Evolutionary conservation across 2,888 invertebrate species (phyloP).

Genomic region (Caenorhabditis virilis): DNA sequence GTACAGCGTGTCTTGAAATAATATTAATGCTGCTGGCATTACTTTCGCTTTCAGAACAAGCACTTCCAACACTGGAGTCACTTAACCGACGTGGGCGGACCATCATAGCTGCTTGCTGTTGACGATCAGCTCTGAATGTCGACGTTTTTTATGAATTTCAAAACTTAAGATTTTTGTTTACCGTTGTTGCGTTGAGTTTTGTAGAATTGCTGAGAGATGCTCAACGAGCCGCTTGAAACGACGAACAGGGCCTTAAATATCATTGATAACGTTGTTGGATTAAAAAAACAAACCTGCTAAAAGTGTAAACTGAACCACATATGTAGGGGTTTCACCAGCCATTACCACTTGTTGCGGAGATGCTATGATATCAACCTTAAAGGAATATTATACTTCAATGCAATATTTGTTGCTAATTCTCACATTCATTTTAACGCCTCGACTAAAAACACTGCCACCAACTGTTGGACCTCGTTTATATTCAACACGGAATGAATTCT

Average conservation of each 20-base stretch:
- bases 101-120: constrained; percentile 56
- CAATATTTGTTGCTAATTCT: not conserved
- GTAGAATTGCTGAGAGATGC: constrained; percentile 66
- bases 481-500: constrained; percentile 96
- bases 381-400: not conserved
- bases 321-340: constrained; percentile 58
- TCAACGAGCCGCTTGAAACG: constrained; percentile 68
- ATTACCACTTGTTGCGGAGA: constrained; percentile 49
- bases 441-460: constrained; percentile 74
- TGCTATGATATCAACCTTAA: constrained; percentile 57
- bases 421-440: constrained; percentile 68
- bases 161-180: constrained; percentile 1
- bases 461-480: constrained; percentile 82
- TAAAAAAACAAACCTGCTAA: constrained; percentile 51
- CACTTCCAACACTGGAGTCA: constrained; percentile 63
- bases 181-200: constrained; percentile 54
- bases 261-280: not conserved
- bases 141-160: too few relatives aligned
- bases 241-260: constrained; percentile 52
- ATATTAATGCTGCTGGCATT: constrained; percentile 41
- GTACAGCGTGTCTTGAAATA: constrained; percentile 21
- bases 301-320: constrained; percentile 67
- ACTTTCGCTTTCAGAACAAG: constrained; percentile 57
- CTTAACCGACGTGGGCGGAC: constrained; percentile 65
- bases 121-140: constrained; percentile 41